Evolutionary conservation across 2,888 invertebrate genomes (phyloP).

Genomic region (Plebejus anna): DNA sequence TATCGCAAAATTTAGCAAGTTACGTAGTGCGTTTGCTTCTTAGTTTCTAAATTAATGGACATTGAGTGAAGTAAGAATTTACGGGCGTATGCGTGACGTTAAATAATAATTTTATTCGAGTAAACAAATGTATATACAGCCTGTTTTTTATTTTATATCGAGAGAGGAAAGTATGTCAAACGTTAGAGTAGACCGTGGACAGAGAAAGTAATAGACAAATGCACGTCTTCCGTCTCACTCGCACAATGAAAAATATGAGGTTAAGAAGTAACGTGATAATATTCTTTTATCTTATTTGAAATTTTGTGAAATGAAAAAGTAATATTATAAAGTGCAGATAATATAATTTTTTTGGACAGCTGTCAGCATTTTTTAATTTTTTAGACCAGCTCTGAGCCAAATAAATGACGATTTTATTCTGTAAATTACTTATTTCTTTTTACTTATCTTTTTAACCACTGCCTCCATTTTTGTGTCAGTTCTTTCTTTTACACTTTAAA

Average conservation of each 20-base stretch:
- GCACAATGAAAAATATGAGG: neutral
- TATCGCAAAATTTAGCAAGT: neutral
- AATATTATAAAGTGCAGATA: neutral
- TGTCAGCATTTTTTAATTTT: neutral
- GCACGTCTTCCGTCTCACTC: conserved; percentile 5
- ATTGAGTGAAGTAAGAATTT: neutral
- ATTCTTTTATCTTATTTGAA: neutral
- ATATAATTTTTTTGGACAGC: neutral
- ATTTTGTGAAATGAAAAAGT: neutral
- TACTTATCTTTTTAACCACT: neutral
- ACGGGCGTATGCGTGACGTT: neutral
- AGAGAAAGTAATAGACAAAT: neutral
- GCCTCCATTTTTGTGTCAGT: neutral
- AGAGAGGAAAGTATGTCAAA: neutral
- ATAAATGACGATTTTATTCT: neutral
- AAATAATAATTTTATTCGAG: conserved; percentile 7
- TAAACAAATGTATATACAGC: conserved; percentile 10
- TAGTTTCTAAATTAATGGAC: neutral
- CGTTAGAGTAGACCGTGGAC: conserved; percentile 12
- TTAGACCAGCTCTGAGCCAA: neutral
- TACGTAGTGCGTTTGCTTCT: neutral
- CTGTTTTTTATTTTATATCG: conserved; percentile 17
- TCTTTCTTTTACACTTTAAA: neutral
- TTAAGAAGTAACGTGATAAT: neutral
- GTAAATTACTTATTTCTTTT: neutral